phyloP scores from a whole-genome alignment of 2,113 vertebrate species.

The Rhombomys opimus region DNA sequence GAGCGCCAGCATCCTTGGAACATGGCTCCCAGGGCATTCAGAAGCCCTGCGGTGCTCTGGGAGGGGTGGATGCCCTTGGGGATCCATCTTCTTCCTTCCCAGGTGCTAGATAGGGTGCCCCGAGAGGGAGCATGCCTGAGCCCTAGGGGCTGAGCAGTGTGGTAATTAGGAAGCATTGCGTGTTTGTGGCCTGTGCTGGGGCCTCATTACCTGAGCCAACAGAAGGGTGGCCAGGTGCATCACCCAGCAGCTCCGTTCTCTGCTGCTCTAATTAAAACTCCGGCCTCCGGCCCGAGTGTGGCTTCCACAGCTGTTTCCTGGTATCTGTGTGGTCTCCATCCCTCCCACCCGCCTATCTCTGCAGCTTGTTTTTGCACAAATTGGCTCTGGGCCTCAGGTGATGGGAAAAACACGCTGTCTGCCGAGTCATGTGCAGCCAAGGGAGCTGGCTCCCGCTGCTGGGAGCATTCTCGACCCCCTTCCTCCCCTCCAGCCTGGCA shows the following conservation, averaged over 20 bases:
- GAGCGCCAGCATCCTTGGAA: neutral
- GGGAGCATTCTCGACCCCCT: neutral
- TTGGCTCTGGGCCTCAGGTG: constrained; percentile 57
- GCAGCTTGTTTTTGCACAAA: constrained; percentile 64
- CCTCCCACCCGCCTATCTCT: constrained; percentile 38
- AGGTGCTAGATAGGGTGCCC: neutral
- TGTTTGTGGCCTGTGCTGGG: neutral
- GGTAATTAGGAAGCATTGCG: neutral
- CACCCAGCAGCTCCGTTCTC: neutral
- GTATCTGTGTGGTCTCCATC: constrained; percentile 42
- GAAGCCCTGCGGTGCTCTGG: neutral
- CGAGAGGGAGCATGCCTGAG: neutral
- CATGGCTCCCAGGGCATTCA: fast-evolving
- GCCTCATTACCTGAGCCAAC: neutral
- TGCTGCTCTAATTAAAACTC: constrained; percentile 42
- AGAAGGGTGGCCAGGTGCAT: neutral
- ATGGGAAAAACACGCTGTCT: constrained; percentile 58
- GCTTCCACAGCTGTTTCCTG: constrained; percentile 24
- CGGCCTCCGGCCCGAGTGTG: neutral
- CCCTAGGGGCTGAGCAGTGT: neutral
- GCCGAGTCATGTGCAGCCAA: neutral
- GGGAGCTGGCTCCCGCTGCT: neutral
- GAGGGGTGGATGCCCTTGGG: neutral
- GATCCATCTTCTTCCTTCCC: neutral
- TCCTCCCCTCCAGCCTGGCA: neutral